Base-by-base conservation (phyloP, 2,113 vertebrate genomes). In the Ophthalmolycus amberensis region DNA sequence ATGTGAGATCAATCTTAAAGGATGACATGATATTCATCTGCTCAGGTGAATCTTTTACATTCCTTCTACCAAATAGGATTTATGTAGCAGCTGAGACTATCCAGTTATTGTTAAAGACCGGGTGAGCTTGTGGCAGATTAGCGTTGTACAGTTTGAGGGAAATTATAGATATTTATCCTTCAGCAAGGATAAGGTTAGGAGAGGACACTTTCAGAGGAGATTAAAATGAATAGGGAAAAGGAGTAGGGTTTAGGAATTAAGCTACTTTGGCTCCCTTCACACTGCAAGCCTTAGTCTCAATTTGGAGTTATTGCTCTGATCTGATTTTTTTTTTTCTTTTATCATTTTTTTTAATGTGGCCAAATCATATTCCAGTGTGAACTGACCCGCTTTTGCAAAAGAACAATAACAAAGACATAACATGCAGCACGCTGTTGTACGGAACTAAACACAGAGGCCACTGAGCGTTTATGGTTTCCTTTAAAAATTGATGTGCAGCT, bases 121-220 rank as follows among this genome's bases (percentile, higher is more conserved):
- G 54, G 54, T 27, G 9, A 46, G 75, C 40, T 68, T 59, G 64
- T 58, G 38, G 50, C 7, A 5, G 75, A 68, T 75, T 81, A 82
- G 62, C 62, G 64, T 81, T 32, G 32, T 38, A 68, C 56, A 63
- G 58, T 75, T 69, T 64, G 46, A 37, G 38, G 56, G 48, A 82
- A 82, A 76, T 76, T 70, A 70, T 12, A 70, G 54, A 69, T 69
- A 56, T 71, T 27, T 64, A 64, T 29, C 14, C 44, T 25, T 81
- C 34, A 6, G 25, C 52, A 63, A 81, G 42, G 46, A 37, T 9
- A 67, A 40, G 79, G 64, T 68, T 37, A 60, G 15, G 42, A 50
- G 71, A 62, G 52, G 68, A 83, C 60, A 75, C 66, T 75, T 71
- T 64, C 27, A 64, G 48, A 64, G 29, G 66, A 76, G 66, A 71